These are phyloP conservation scores for Pseudotriccus pelzelni DNA, from an alignment of 2,797 vertebrate species.

Conservation along the genomic window DNA sequence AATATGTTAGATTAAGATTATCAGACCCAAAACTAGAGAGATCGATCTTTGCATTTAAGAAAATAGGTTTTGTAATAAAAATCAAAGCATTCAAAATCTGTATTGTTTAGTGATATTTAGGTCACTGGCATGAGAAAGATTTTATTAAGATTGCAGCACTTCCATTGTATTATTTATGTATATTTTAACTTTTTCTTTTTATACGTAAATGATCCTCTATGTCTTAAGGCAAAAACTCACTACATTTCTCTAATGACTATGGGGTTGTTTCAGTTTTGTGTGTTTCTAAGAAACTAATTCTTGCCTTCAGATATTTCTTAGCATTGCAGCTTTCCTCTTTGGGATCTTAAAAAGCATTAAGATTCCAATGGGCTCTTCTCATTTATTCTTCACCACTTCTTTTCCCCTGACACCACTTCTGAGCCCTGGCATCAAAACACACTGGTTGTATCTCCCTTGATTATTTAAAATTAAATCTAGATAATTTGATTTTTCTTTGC, in stretches of 20 bases:
- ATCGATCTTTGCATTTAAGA: not conserved
- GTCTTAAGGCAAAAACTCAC: not conserved
- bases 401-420: not conserved
- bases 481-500: not conserved
- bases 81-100: not conserved
- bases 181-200: not conserved
- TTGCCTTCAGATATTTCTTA: not conserved
- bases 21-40: not conserved
- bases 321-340: not conserved
- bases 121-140: not conserved
- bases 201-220: not conserved
- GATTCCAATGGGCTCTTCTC: not conserved
- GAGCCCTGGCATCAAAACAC: not conserved
- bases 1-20: not conserved
- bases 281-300: not conserved
- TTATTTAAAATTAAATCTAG: not conserved
- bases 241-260: not conserved
- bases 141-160: not conserved
- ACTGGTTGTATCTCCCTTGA: not conserved
- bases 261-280: not conserved
- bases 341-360: not conserved
- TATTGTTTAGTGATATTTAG: not conserved
- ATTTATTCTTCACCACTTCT: not conserved
- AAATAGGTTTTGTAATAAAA: not conserved
- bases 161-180: not conserved